Evolutionary conservation across 2,888 invertebrate species (phyloP).

Genomic region (Crioceris asparagi): DNA sequence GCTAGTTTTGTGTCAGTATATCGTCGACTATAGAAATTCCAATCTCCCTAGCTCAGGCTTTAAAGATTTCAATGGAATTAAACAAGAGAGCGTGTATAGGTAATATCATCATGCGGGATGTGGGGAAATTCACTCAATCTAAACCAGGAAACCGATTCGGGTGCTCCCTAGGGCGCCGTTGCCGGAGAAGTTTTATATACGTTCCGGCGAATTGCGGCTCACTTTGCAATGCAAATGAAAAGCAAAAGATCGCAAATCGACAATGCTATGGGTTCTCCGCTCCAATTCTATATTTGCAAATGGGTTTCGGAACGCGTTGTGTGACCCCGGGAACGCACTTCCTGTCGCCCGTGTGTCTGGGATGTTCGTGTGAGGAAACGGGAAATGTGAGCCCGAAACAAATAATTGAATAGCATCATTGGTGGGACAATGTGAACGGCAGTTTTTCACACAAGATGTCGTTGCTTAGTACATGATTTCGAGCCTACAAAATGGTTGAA

Average conservation of each 20-base stretch:
- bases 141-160: slow-evolving; percentile 40
- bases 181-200: slow-evolving; percentile 36
- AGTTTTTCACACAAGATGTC: too few relatives aligned
- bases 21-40: slow-evolving; percentile 27
- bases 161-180: slow-evolving; percentile 35
- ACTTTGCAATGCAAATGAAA: slow-evolving; percentile 41
- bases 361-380: too few relatives aligned
- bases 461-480: too few relatives aligned
- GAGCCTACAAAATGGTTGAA: too few relatives aligned
- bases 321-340: too few relatives aligned
- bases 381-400: too few relatives aligned
- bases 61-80: slow-evolving; percentile 37
- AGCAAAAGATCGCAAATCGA: slow-evolving; percentile 40
- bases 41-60: slow-evolving; percentile 30
- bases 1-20: too few relatives aligned
- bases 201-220: slow-evolving; percentile 35
- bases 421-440: too few relatives aligned
- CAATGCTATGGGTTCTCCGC: slow-evolving; percentile 35
- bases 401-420: too few relatives aligned
- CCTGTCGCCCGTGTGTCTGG: too few relatives aligned
- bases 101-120: slow-evolving; percentile 35
- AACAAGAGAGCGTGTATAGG: slow-evolving; percentile 35
- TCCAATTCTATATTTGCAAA: slow-evolving; percentile 35
- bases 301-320: slow-evolving; percentile 32
- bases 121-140: slow-evolving; percentile 40